Base-by-base conservation (phyloP, 2,797 vertebrate species). In the Ctenosaura bakeri region DNA sequence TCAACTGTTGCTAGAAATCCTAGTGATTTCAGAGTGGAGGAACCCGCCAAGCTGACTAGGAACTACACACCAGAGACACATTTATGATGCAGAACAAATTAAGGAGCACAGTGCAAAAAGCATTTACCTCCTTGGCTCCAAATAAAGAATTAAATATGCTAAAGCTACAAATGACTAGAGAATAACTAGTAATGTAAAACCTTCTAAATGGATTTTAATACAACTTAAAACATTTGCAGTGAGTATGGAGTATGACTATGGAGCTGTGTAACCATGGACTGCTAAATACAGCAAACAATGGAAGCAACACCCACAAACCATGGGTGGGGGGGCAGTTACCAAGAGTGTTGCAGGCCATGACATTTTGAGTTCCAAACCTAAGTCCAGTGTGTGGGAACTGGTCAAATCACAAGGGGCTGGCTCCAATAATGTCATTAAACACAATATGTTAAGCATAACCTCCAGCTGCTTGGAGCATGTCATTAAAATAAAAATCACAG, bases 41-140 rank as follows among this genome's bases (percentile, higher is more conserved):
- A 73, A 73, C 80, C 50, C 38, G 62, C 62, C 32, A 69, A 59
- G 46, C 46, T 71, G 78, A 81, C 46, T 35, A 71, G 64, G 50
- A 54, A 38, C 64, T 81, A 32, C 24, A 42, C 9, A 73, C 16
- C 69, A 7, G 38, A 73, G 69, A 46, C 66, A 74, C 52, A 88
- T 88, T 74, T 46, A 76, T 88, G 79, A 83, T 7, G 62, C 18
- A 22, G 71, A 82, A 59, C 69, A 71, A 83, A 88, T 74, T 83
- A 62, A 74, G 74, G 18, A 78, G 59, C 56, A 16, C 56, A 56
- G 29, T 83, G 38, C 29, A 83, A n/a, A 20, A 46, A 62, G 7
- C 87, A 74, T 74, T 83, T 32, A 74, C 69, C 80, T 59, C 26
- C 29, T 13, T 46, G 26, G 54, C 54, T 86, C 29, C 87, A 83